Conservation (phyloP, 2,113 vertebrate species). For the Crotalus viridis region DNA sequence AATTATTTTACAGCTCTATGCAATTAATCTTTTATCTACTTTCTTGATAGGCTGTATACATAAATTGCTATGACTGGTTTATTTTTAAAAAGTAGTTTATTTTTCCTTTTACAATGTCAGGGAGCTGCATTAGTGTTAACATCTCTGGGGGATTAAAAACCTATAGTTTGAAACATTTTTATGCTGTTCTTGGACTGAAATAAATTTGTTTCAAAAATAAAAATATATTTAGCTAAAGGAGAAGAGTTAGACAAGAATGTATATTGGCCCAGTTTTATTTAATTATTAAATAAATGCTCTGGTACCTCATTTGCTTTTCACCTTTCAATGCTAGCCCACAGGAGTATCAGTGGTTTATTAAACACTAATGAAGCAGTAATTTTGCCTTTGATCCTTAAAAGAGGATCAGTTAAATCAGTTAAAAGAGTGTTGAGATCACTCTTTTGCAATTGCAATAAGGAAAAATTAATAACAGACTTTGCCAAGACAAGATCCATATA, state of each 20-base stretch:
- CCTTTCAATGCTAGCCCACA: background rate
- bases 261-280: background rate
- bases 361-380: background rate
- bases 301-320: background rate
- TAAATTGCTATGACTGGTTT: background rate
- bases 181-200: background rate
- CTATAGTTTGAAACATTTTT: background rate
- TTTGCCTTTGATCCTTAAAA: background rate
- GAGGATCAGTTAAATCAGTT: background rate
- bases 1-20: background rate
- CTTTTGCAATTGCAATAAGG: background rate
- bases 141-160: background rate
- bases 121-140: background rate
- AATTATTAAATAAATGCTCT: background rate
- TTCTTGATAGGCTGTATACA: background rate
- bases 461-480: background rate
- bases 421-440: background rate
- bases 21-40: background rate
- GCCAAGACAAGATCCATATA: background rate
- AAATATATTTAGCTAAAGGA: background rate
- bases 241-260: background rate
- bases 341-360: background rate
- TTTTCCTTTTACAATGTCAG: background rate
- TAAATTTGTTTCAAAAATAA: background rate
- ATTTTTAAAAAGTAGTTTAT: background rate